Base-by-base conservation (phyloP, 2,888 invertebrate species). In the Pristionchus maxplancki region DNA sequence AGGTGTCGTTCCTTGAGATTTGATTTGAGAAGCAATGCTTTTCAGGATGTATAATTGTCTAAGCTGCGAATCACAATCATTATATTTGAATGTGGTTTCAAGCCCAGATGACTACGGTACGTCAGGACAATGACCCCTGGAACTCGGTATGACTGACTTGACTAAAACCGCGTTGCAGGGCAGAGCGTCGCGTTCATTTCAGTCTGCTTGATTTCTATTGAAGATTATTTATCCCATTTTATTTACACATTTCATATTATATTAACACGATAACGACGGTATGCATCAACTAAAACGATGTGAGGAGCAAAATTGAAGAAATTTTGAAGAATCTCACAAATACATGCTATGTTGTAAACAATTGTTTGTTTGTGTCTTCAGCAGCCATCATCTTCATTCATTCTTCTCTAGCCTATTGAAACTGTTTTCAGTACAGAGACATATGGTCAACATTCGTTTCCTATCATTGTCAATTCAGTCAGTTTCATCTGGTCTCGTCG, bases 311-410 rank as follows among this genome's bases (percentile, higher is more conserved):
- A 48, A 48, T 78, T n/a, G 40, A 78, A 40, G 44, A 78, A 28
- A 48, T 28, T 44, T 4, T 13, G 48, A 40, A 48, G 37, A 78
- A 78, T 44, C 17, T 71, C 37, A 37, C 37, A 71, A 37, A 37
- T 71, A 4, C 11, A n/a, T 78, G 4, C 78, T 24, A 78, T 5
- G 78, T 78, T 44, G 78, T 78, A 78, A 78, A 78, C 78, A 78
- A 78, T 44, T 78, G 78, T 78, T 78, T 78, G 78, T 78, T 78
- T 78, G 78, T 78, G 28, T 78, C 78, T 78, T 78, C 44, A 78
- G n/a, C 78, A 48, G 44, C 44, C 48, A 28, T 28, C 44, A 34
- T 44, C 44, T 44, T 78, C 44, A 78, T 78, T 78, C 37, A 78
- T 78, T 48, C 44, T 44, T 9, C 48, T 44, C 44, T 9, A 74